Evolutionary conservation across 2,797 vertebrate species (phyloP), one percentile per base, ranked within the genome.

Genomic region (Anguilla obscura): DNA sequence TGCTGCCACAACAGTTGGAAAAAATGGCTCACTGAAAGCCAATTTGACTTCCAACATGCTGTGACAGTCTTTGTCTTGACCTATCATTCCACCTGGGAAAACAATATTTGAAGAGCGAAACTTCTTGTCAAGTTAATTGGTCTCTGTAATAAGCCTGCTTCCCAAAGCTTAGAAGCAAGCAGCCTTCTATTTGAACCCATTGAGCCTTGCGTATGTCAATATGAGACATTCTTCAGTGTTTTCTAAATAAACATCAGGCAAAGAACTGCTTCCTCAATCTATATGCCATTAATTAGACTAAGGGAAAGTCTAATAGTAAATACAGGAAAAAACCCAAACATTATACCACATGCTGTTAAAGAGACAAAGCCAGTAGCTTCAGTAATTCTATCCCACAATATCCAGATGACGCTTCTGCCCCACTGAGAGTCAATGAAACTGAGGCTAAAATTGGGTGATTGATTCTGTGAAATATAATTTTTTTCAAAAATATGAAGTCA

Each of bases 51-150:
- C 52, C 50, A 56, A 14, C 83, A 84, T 56, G 3, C 27, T 56
- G 48, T 56, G 83, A 84, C 30, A 56, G 56, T 56, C 27, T 30
- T 33, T 58, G 50, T 24, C 83, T 54, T 58, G 50, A 30, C 83
- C 83, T 33, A 27, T 56, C 83, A 56, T 50, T 48, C 36, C 80
- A 52, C 52, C 27, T 84, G 14, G 83, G 50, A 36, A 84, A 84
- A 84, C 16, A n/a, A 56, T 82, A 82, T 84, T 84, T 30, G 0
- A 58, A 1, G 2, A 30, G 9, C 27, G 12, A 5, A 84, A 30
- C 83, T 56, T 50, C 52, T 30, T 84, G 50, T 54, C 83, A 54
- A 56, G 83, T 56, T 84, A 84, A 84, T 54, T 84, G 54, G 83
- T 58, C 52, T 84, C 83, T 27, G 79, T 48, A n/a, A 33, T 84